These are phyloP conservation scores for Agriopis marginaria DNA, from an alignment of 2,888 invertebrate species.

Conservation along the genomic window DNA sequence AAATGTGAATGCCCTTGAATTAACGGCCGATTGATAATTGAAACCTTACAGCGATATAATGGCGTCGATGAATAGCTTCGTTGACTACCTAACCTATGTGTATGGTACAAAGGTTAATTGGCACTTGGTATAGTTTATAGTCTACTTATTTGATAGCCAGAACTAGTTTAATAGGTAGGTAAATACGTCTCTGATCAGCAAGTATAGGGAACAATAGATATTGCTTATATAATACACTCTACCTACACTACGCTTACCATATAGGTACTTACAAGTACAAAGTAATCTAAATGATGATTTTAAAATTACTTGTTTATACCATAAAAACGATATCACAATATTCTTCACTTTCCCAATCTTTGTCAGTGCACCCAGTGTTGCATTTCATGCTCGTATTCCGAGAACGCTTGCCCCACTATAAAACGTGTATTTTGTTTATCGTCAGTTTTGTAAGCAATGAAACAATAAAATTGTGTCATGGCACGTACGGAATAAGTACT, in stretches of 20 bases:
- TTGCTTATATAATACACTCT: background rate
- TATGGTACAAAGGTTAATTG: conserved; percentile 44
- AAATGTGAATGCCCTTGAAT: conserved; percentile 52
- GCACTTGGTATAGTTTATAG: conserved; percentile 22
- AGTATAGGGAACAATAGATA: background rate
- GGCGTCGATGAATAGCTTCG: conserved; percentile 42
- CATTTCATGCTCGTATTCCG: background rate
- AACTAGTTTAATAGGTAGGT: conserved; percentile 9
- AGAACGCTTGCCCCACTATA: conserved; percentile 8
- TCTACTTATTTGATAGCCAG: conserved; percentile 9
- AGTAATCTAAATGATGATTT: background rate
- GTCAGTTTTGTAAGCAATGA: conserved; percentile 16
- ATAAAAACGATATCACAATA: background rate
- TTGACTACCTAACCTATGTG: conserved; percentile 18
- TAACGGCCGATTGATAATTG: conserved; percentile 45
- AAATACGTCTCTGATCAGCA: background rate
- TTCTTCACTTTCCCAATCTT: background rate
- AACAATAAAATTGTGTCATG: conserved; percentile 14
- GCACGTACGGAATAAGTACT: conserved; percentile 1
- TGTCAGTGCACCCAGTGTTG: background rate
- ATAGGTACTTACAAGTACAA: background rate
- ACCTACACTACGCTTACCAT: background rate
- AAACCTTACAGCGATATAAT: conserved; percentile 40
- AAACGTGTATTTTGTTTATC: conserved; percentile 18
- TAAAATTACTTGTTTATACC: no score